These are phyloP conservation scores for Anguilla rostrata DNA, from an alignment of 2,113 vertebrate genomes.

Conservation along the genomic window DNA sequence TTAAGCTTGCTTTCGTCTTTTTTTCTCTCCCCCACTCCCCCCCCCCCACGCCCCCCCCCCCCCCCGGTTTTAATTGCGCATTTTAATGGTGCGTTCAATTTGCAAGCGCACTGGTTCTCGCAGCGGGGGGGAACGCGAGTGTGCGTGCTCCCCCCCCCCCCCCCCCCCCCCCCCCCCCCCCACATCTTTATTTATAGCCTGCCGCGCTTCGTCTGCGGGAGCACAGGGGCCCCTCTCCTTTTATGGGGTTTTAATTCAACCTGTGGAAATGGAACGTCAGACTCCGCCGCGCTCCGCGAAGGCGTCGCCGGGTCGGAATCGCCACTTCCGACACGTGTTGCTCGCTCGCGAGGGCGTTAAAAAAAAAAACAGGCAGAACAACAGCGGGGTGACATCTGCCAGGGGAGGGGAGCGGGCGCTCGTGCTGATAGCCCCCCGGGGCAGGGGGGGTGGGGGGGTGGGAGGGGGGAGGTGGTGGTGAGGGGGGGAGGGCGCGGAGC, in stretches of 20 bases:
- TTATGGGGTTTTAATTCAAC: background rate
- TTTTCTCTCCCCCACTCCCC: background rate
- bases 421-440: no score
- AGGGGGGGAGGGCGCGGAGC: no score
- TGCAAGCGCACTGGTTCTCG: background rate
- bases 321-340: background rate
- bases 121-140: background rate
- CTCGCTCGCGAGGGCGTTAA: background rate
- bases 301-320: background rate
- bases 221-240: background rate
- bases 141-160: no score
- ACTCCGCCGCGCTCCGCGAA: background rate
- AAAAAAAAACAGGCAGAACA: background rate
- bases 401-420: no score
- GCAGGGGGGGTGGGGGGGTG: no score
- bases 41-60: no score
- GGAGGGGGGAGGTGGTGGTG: no score
- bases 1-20: background rate
- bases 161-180: no score
- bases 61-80: background rate
- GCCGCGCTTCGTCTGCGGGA: background rate
- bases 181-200: background rate
- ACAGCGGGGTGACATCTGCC: background rate
- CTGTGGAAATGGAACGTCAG: background rate
- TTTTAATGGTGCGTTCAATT: constrained; percentile 4